Conservation (phyloP, 2,797 vertebrate genomes). For the Spinus pinus region DNA sequence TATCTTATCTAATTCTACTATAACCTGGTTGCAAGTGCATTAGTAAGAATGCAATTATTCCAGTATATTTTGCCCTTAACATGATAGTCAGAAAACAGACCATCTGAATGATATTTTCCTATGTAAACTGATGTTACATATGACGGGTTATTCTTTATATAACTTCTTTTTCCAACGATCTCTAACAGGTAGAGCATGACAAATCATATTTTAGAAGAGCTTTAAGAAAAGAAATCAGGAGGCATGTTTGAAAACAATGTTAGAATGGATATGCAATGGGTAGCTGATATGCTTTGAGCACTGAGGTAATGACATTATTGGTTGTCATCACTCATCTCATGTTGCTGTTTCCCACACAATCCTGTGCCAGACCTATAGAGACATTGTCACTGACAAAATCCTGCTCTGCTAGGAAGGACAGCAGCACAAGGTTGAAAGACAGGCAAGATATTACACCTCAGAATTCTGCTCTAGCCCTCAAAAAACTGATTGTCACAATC, state of each 20-base stretch:
- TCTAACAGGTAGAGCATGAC: slow-evolving; percentile 64
- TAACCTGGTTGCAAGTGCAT: slow-evolving; percentile 93
- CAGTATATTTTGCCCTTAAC: slow-evolving; percentile 85
- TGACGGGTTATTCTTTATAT: slow-evolving; percentile 43
- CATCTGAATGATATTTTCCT: slow-evolving; percentile 78
- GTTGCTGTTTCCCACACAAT: slow-evolving; percentile 23
- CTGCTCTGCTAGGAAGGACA: neutral
- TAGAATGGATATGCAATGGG: slow-evolving; percentile 81
- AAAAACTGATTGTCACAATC: slow-evolving; percentile 53
- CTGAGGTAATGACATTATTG: slow-evolving; percentile 90
- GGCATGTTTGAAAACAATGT: slow-evolving; percentile 57
- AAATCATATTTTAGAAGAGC: slow-evolving; percentile 52
- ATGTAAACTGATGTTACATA: slow-evolving; percentile 83
- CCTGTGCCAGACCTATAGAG: neutral
- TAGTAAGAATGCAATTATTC: slow-evolving; percentile 81
- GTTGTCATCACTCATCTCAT: slow-evolving; percentile 87
- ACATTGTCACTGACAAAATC: neutral
- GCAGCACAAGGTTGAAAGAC: slow-evolving; percentile 34
- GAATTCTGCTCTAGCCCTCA: slow-evolving; percentile 35
- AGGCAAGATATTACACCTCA: slow-evolving; percentile 45
- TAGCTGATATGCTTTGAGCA: slow-evolving; percentile 89
- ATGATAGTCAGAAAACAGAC: slow-evolving; percentile 77
- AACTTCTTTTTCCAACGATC: slow-evolving; percentile 37
- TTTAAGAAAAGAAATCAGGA: slow-evolving; percentile 64
- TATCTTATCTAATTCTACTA: slow-evolving; percentile 85